Base-by-base conservation (phyloP, 2,888 invertebrate species). In the Hypsopygia costalis region DNA sequence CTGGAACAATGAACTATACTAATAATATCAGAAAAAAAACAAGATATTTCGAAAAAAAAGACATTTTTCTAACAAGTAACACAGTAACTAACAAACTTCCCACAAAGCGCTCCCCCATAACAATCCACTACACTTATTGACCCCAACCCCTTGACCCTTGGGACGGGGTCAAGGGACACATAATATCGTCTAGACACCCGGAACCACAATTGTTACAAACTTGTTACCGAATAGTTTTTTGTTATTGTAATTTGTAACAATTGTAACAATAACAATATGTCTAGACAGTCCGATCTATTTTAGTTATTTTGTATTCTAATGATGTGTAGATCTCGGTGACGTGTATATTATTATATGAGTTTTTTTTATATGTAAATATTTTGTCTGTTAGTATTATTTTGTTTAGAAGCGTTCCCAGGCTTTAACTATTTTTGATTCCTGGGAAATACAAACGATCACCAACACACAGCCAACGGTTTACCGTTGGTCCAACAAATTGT, bases 191-290 rank as follows among this genome's bases (percentile, higher is more conserved):
- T 30, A 31, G 28, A 37, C 6, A 32, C 32, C 32, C 36, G 21
- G 36, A 11, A 16, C 2, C 4, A 16, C 16, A 3, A 16, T 16
- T 16, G 3, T 16, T 16, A 16, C 4, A 16, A 30, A 21, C 8
- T 20, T 8, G n/a, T 11, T 11, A 5, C 7, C 8, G 11, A 31
- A 37, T 21, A 31, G 30, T 37, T 30, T 36, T 12, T 36, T 28
- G 28, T 36, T 22, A 37, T 37, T 29, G 11, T 11, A n/a, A 37
- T 31, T 30, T 37, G 30, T 11, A n/a, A n/a, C n/a, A n/a, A n/a
- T n/a, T n/a, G n/a, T n/a, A n/a, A n/a, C n/a, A n/a, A 4, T 29
- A 20, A 37, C 22, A 37, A 36, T 36, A 36, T 29, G 36, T 37
- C 36, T 37, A 37, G 36, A 32, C 32, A 11, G 29, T 30, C 21